Percentiles rank a stretch among this genome's conserved stretches.
Evolutionary conservation across 2,888 invertebrate genomes (phyloP).

Genomic region (Dendrolimus pini): DNA sequence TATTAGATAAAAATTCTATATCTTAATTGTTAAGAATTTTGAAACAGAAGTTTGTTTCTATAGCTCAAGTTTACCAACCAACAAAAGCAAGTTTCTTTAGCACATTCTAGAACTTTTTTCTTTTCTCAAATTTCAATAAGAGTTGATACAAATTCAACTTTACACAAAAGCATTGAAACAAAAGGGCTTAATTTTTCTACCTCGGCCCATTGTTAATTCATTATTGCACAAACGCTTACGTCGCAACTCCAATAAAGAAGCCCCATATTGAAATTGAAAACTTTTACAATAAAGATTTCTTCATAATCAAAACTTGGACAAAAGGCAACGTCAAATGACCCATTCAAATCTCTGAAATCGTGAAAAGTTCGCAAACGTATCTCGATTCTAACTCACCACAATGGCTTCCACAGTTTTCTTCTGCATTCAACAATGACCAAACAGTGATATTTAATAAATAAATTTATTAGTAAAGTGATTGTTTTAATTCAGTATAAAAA

Average conservation of each 20-base stretch:
- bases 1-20: too few species aligned
- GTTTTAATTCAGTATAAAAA: slow-evolving; percentile 16
- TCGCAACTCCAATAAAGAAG: not conserved
- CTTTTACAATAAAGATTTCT: not conserved
- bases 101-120: not conserved
- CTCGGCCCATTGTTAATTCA: not conserved
- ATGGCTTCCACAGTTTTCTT: slow-evolving; percentile 4
- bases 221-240: not conserved
- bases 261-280: not conserved
- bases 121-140: not conserved
- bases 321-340: slow-evolving; percentile 17
- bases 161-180: not conserved
- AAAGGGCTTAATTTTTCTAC: not conserved
- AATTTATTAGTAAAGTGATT: slow-evolving; percentile 10
- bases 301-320: not conserved
- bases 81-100: not conserved
- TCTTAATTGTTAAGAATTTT: too few species aligned
- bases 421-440: slow-evolving; percentile 16
- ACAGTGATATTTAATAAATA: slow-evolving; percentile 15
- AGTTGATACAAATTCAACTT: not conserved
- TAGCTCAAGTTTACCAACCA: not conserved
- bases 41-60: too few species aligned
- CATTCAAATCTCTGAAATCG: slow-evolving; percentile 19
- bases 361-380: slow-evolving; percentile 17
- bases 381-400: not conserved